phyloP scores from a whole-genome alignment of 92 coral and sea anemone species.

The Palythoa grandis region DNA sequence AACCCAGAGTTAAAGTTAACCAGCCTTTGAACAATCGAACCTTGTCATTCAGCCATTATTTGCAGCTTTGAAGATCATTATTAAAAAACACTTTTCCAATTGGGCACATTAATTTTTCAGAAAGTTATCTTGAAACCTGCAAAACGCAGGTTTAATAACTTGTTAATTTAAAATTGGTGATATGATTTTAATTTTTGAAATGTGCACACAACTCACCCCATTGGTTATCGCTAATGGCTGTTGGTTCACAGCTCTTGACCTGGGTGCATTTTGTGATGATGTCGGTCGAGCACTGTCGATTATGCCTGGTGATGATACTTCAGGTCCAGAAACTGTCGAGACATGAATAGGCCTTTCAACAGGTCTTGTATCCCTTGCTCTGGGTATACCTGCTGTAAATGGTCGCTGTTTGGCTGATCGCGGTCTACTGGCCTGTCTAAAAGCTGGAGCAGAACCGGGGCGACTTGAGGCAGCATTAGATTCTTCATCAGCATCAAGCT shows the following conservation, averaged over 20 bases:
- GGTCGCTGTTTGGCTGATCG: conserved; percentile 68
- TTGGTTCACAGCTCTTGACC: conserved; percentile 28
- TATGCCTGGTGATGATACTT: conserved; percentile 33
- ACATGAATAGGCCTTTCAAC: conserved; percentile 16
- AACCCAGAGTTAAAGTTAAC: no score
- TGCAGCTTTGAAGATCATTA: no score
- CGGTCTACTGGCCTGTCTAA: conserved; percentile 61
- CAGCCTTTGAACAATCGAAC: no score
- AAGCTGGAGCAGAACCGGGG: conserved; percentile 82
- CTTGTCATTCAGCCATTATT: no score
- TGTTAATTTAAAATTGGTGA: no score
- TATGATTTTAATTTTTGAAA: no score
- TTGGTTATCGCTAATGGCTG: conserved; percentile 75
- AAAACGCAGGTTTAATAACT: no score
- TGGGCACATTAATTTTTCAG: no score
- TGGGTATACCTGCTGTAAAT: conserved; percentile 66
- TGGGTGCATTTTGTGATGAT: conserved; percentile 52
- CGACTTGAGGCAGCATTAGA: conserved; percentile 89
- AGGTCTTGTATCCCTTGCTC: conserved; percentile 30
- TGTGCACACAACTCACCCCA: conserved; percentile 56
- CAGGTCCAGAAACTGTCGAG: neutral
- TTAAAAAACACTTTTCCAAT: no score
- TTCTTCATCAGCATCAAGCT: conserved; percentile 88
- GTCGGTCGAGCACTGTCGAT: conserved; percentile 7
- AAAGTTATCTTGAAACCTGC: no score